These are phyloP conservation scores for Metopia argyrocephala DNA, from an alignment of 2,888 invertebrate genomes.

Conservation along the genomic window DNA sequence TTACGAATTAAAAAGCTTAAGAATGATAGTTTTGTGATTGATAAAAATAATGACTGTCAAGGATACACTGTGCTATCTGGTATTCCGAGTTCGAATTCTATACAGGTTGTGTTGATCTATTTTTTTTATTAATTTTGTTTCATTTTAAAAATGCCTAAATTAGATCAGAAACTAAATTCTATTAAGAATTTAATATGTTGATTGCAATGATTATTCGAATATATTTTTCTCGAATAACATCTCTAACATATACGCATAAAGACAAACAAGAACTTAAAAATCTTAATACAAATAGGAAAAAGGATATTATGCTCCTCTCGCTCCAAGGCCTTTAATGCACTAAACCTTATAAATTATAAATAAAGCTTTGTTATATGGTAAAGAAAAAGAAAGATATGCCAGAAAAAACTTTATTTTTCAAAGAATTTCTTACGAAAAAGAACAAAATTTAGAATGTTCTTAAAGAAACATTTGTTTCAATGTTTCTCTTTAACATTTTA, in stretches of 20 bases:
- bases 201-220: no score
- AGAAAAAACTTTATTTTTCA: constrained; percentile 21
- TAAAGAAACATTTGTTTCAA: constrained; percentile 1
- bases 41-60: no score
- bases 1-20: no score
- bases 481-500: neutral
- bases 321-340: constrained; percentile 62
- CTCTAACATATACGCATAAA: neutral
- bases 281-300: constrained; percentile 2
- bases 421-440: constrained; percentile 23
- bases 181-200: no score
- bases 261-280: neutral
- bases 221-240: no score
- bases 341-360: constrained; percentile 61
- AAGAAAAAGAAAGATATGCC: constrained; percentile 12
- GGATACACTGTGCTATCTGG: no score
- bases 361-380: constrained; percentile 37
- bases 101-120: no score
- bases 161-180: no score
- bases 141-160: no score
- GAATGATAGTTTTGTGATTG: no score
- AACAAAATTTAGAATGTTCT: constrained; percentile 1
- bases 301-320: constrained; percentile 44
- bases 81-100: no score
- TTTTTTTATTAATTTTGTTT: no score